Percentiles rank a stretch among this genome's conserved stretches.
phyloP scores from a whole-genome alignment of 2,113 vertebrate genomes.

The Carassius carassius region DNA sequence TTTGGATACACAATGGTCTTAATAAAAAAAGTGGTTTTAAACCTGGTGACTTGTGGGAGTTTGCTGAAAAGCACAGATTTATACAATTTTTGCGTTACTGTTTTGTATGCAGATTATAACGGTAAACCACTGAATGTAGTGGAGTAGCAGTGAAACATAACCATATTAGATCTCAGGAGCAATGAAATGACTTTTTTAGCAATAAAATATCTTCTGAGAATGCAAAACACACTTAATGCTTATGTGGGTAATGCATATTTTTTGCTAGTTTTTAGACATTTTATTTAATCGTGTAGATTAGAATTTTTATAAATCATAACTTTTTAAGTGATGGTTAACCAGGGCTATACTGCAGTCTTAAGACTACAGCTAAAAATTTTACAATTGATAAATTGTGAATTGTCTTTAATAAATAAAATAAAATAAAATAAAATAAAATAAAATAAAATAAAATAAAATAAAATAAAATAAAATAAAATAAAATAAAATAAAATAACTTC shows the following conservation, averaged over 20 bases:
- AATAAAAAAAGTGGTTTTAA: constrained; percentile 1
- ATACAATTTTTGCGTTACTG: not conserved
- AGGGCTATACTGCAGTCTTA: not conserved
- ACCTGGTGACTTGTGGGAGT: not conserved
- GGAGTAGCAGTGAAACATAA: not conserved
- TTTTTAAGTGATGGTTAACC: too few relatives aligned
- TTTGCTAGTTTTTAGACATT: not conserved
- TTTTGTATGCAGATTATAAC: not conserved
- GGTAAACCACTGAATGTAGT: not conserved
- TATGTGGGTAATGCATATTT: not conserved
- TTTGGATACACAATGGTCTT: constrained; percentile 53
- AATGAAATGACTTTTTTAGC: not conserved
- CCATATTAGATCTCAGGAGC: not conserved
- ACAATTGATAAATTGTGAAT: not conserved
- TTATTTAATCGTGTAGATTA: not conserved
- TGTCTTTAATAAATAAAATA: not conserved
- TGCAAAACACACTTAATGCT: not conserved
- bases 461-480: not conserved
- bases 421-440: not conserved
- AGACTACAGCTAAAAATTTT: not conserved
- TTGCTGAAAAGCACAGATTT: not conserved
- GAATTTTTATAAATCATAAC: not conserved
- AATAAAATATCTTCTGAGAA: not conserved
- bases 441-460: too few relatives aligned
- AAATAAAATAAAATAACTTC: not conserved